Evolutionary conservation across 2,888 invertebrate genomes (phyloP).

Genomic region (Neelides folsomi): DNA sequence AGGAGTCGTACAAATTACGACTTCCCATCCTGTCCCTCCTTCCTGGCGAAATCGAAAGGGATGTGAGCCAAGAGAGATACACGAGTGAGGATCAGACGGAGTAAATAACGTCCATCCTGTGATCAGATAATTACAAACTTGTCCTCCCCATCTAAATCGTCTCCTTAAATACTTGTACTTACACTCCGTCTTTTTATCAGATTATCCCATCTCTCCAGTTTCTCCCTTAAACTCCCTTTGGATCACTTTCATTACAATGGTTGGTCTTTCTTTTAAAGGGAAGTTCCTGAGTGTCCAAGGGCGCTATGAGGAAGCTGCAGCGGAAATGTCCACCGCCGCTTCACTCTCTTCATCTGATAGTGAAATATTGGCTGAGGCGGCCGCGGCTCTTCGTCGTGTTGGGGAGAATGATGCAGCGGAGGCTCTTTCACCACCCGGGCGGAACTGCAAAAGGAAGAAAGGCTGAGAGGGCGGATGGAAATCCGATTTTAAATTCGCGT

Average conservation of each 20-base stretch:
- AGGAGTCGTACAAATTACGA: too few relatives aligned
- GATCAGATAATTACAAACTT: too few relatives aligned
- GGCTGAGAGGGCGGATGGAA: too few relatives aligned
- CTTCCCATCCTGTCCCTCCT: too few relatives aligned
- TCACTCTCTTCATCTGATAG: constrained; percentile 65
- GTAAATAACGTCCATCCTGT: too few relatives aligned
- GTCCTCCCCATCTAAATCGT: too few relatives aligned
- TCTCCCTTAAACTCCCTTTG: not conserved
- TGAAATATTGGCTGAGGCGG: constrained; percentile 71
- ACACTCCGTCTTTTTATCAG: not conserved
- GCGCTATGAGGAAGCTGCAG: constrained; percentile 66
- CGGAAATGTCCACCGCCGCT: constrained; percentile 64
- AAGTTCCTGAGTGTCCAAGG: constrained; percentile 72
- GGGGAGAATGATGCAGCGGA: constrained; percentile 71
- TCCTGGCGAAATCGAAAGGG: too few relatives aligned
- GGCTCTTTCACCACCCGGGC: constrained; percentile 43
- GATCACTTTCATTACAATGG: not conserved
- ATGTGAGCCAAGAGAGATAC: too few relatives aligned
- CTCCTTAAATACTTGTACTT: not conserved
- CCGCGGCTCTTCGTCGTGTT: constrained; percentile 71
- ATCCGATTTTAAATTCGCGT: too few relatives aligned
- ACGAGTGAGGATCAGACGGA: too few relatives aligned
- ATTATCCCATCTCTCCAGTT: not conserved
- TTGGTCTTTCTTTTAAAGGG: constrained; percentile 45
- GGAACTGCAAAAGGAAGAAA: too few relatives aligned